A percentile compares a stretch with the other conserved stretches of the same genome.
These are phyloP conservation scores for Felis catus DNA, from an alignment of 2,113 vertebrate genomes.

Conservation along the genomic window DNA sequence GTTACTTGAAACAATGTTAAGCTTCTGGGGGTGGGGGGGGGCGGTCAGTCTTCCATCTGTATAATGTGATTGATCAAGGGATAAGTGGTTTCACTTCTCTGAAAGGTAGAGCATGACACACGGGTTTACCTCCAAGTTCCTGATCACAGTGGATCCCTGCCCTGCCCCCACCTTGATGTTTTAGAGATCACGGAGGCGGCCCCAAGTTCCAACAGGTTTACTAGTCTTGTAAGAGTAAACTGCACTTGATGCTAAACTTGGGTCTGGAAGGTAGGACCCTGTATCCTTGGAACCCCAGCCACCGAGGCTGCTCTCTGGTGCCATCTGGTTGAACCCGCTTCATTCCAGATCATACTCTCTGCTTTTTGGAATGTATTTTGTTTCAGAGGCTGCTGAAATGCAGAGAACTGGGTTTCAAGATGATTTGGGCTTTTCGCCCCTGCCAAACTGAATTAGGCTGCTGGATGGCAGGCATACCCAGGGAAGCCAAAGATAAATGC, in stretches of 20 bases:
- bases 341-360: neutral
- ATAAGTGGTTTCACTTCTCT: neutral
- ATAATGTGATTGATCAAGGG: neutral
- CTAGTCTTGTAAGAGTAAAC: neutral
- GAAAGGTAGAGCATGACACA: neutral
- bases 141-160: neutral
- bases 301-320: neutral
- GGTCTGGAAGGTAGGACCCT: neutral
- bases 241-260: neutral
- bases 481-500: slow-evolving; percentile 47
- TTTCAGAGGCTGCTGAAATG: neutral
- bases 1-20: neutral
- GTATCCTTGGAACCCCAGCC: neutral
- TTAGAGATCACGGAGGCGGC: neutral
- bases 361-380: slow-evolving; percentile 5
- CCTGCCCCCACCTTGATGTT: neutral
- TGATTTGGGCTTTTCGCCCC: slow-evolving; percentile 17
- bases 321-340: neutral
- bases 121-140: neutral
- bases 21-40: neutral
- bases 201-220: neutral
- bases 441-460: neutral
- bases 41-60: neutral
- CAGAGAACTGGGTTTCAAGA: slow-evolving; percentile 6
- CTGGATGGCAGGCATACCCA: neutral